Evolutionary conservation across 2,797 vertebrate species (phyloP), one percentile per base, ranked within the genome.

Genomic region (Novumbra hubbsi): DNA sequence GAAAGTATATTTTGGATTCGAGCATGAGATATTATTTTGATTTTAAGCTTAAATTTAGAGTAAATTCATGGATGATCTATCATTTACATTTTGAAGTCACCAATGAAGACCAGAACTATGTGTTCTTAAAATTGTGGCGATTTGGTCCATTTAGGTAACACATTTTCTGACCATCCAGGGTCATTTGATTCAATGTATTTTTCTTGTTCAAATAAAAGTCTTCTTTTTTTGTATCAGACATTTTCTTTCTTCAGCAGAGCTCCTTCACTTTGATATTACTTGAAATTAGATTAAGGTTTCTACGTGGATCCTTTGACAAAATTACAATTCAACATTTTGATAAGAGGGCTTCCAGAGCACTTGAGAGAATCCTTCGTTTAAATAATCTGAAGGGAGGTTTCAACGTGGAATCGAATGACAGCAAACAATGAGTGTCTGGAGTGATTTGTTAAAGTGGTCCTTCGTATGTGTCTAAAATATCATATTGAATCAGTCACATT

Each of bases 261-360:
- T 70, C 68, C 55, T 76, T 85, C 76, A 32, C 80, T 88, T 85
- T 89, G 79, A 86, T 87, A 80, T 79, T 78, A 81, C 71, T 83
- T 83, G 73, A 80, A 81, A 90, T 88, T 87, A 78, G 81, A 88
- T 88, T 84, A 86, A 70, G 55, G 72, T 80, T 38, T 71, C 73
- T 77, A 68, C 68, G 77, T 72, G 71, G 78, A 82, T 78, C 78
- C 73, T 76, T 75, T 82, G 70, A 77, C 65, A 82, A 85, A 87
- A 85, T 77, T 76, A 65, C 73, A 80, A 86, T 83, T 88, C 75
- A 81, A 84, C 85, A 81, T 88, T 79, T 81, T 77, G 66, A 73
- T 76, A 32, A 78, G 80, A 76, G 73, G 67, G 78, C 73, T 75
- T 81, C 81, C 73, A 76, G 80, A 55, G 41, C 79, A 70, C 74